phyloP scores from a whole-genome alignment of 2,797 vertebrate genomes.

The Remorina albescens region DNA sequence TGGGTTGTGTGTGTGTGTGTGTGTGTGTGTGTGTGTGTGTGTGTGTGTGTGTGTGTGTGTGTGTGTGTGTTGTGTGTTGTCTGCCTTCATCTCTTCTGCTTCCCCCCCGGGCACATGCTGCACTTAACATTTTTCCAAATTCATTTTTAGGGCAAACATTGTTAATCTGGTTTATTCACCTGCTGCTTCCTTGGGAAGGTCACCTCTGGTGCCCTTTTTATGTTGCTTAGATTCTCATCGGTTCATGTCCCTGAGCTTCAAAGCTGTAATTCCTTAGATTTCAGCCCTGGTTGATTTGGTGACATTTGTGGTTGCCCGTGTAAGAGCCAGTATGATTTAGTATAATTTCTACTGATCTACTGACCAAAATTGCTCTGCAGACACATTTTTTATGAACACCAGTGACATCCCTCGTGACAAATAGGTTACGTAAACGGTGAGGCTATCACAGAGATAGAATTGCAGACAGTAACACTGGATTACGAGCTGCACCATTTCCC shows the following conservation, averaged over 20 bases:
- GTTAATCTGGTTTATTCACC: neutral
- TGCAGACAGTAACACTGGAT: neutral
- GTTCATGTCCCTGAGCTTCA: neutral
- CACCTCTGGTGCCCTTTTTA: neutral
- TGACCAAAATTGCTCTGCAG: neutral
- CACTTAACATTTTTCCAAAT: slow-evolving; percentile 22
- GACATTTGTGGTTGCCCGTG: neutral
- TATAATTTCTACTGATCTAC: neutral
- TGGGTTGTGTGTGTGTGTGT: slow-evolving; percentile 18
- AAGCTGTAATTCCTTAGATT: neutral
- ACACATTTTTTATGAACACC: neutral
- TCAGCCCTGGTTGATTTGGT: neutral
- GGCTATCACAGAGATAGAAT: neutral
- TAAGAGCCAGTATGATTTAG: neutral
- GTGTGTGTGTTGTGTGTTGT: slow-evolving; percentile 49
- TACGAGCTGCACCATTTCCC: neutral
- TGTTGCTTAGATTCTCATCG: neutral
- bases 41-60: slow-evolving; percentile 42
- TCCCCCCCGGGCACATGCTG: slow-evolving; percentile 12
- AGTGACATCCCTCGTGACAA: neutral
- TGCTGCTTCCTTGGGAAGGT: neutral
- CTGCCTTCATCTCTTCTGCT: slow-evolving; percentile 37
- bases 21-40: slow-evolving; percentile 45
- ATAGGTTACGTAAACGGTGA: neutral
- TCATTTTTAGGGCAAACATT: slow-evolving; percentile 13